Base-by-base conservation (phyloP, 2,888 invertebrate genomes). In the Oligia strigilis region DNA sequence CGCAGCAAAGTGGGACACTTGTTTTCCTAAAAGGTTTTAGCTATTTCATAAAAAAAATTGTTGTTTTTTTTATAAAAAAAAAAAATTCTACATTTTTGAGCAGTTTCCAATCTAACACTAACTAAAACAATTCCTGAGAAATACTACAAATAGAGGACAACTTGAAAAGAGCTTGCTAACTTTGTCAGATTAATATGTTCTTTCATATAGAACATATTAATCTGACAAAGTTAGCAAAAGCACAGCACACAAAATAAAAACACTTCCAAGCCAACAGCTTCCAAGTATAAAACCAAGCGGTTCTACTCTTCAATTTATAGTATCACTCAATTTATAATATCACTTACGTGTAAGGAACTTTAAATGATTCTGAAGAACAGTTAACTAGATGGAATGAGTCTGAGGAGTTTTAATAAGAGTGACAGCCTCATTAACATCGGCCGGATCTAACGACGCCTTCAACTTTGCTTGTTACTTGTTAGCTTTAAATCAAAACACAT, bases 401-500 rank as follows among this genome's bases (percentile, higher is more conserved):
- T 92, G 90, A 91, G 92, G 92, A 94, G 93, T 93, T 93, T 93
- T 93, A 93, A 92, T 92, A 93, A 90, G 91, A 92, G 91, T 91
- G 91, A 79, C 85, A 91, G 90, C 87, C 91, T 94, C 93, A 94
- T 93, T 93, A 93, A 92, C 89, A 91, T 91, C 90, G 91, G 84
- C 89, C 90, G 90, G 87, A 88, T 91, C 88, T 93, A 93, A 93
- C 92, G 90, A 88, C 85, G 89, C 89, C 87, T 89, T 89, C 90
- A 94, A 94, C 93, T 94, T 94, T 92, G 94, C 94, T 94, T 94
- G 93, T 94, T 89, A 87, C 94, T 94, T 94, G 93, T 94, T 86
- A 82, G 91, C 87, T 91, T 92, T 90, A 90, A 92, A 91, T 91
- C 91, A 91, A 93, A 94, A 93, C 92, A 93, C 88, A 89, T 87